These are phyloP conservation scores for Acrossocheilus fasciatus DNA, from an alignment of 2,797 vertebrate species.

Conservation along the genomic window DNA sequence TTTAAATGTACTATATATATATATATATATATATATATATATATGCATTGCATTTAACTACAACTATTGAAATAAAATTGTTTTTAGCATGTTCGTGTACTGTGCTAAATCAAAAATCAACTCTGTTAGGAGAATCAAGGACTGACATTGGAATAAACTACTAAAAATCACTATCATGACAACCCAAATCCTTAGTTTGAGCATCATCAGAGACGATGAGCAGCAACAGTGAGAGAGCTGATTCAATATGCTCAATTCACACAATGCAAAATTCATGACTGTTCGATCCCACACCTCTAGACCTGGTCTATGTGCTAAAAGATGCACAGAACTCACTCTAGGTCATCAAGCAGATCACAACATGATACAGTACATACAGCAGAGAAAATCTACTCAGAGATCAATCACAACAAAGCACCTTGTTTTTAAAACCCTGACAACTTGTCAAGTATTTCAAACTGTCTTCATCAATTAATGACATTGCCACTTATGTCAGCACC, in stretches of 20 bases:
- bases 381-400: background rate
- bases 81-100: background rate
- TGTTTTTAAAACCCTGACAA: background rate
- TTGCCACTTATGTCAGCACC: background rate
- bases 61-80: background rate
- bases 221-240: slow-evolving; percentile 10
- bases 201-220: background rate
- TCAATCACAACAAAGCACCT: background rate
- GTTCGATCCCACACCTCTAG: slow-evolving; percentile 30
- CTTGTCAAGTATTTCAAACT: background rate
- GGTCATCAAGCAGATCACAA: background rate
- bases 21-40: background rate
- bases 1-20: background rate
- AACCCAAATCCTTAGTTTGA: background rate
- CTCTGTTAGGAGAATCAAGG: background rate
- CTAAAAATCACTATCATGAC: background rate
- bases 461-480: background rate
- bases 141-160: background rate
- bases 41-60: background rate
- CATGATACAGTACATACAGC: background rate
- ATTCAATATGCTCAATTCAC: slow-evolving; percentile 14
- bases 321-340: slow-evolving; percentile 21
- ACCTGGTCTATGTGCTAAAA: slow-evolving; percentile 47
- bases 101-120: background rate
- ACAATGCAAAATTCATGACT: slow-evolving; percentile 44